phyloP scores from a whole-genome alignment of 1,140 invertebrate species.

The Apocrypta bakeri region DNA sequence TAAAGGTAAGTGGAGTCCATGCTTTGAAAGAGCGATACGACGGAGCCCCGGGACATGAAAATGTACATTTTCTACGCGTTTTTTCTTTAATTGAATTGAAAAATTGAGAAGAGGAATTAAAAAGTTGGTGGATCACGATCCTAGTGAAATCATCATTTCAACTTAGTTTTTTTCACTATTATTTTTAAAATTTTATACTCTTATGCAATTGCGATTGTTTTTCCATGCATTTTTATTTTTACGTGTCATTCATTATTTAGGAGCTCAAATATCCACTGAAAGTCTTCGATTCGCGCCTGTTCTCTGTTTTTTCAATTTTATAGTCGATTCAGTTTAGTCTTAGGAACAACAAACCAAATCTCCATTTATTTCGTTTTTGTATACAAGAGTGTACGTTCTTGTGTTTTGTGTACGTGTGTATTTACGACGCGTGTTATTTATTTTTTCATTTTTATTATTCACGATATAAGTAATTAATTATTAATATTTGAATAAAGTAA shows the following conservation, averaged over 20 bases:
- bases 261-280: slow-evolving; percentile 28
- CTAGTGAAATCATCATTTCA: slow-evolving; percentile 44
- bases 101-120: slow-evolving; percentile 47
- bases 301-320: slow-evolving; percentile 43
- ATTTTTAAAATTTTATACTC: slow-evolving; percentile 50
- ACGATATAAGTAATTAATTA: slow-evolving; percentile 72
- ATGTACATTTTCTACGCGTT: slow-evolving; percentile 29
- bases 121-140: slow-evolving; percentile 44
- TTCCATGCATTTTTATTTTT: slow-evolving; percentile 4
- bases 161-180: slow-evolving; percentile 22
- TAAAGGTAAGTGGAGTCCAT: slow-evolving; percentile 52
- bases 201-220: slow-evolving; percentile 30
- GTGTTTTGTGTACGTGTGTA: slow-evolving; percentile 56
- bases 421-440: slow-evolving; percentile 54
- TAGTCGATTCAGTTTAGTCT: slow-evolving; percentile 66
- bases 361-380: slow-evolving; percentile 56
- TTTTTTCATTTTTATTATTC: slow-evolving; percentile 66
- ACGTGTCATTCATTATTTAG: slow-evolving; percentile 22
- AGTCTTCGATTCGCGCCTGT: slow-evolving; percentile 25
- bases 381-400: slow-evolving; percentile 20
- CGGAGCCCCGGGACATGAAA: slow-evolving; percentile 49
- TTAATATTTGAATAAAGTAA: slow-evolving; percentile 73
- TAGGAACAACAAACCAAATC: slow-evolving; percentile 73
- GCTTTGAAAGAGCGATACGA: slow-evolving; percentile 51
- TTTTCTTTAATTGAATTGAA: slow-evolving; percentile 45